Conservation (phyloP, 2,113 vertebrate genomes). For the Poecile atricapillus region DNA sequence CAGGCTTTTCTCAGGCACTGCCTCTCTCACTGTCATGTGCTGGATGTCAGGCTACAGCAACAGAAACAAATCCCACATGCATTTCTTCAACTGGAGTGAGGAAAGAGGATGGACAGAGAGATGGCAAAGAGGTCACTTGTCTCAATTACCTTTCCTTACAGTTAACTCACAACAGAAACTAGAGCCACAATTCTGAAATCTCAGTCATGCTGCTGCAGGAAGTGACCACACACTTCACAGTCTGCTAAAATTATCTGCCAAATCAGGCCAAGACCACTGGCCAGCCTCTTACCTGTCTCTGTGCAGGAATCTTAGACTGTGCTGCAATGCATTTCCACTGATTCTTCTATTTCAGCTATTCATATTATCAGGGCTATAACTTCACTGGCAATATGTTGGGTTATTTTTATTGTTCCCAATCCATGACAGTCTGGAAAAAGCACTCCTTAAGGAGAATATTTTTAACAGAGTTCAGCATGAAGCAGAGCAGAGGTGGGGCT, state of each 20-base stretch:
- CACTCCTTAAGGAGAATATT: not conserved
- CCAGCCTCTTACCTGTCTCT: not conserved
- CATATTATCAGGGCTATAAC: not conserved
- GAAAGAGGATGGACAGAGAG: not conserved
- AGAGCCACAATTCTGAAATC: not conserved
- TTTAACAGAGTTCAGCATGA: not conserved
- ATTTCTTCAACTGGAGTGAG: not conserved
- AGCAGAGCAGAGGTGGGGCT: not conserved
- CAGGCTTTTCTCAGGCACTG: not conserved
- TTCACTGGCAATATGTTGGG: not conserved
- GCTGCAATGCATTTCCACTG: not conserved
- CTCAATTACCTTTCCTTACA: not conserved
- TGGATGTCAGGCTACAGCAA: not conserved
- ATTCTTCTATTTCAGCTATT: not conserved
- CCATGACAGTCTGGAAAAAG: not conserved
- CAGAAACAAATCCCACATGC: not conserved
- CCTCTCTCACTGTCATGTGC: not conserved
- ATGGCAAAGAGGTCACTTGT: not conserved
- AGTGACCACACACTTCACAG: not conserved
- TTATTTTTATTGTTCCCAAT: not conserved
- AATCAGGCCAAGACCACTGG: not conserved
- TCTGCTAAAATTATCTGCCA: not conserved
- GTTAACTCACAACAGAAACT: not conserved
- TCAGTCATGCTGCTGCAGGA: not conserved
- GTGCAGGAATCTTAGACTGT: not conserved